Percentiles rank a stretch among this genome's conserved stretches.
phyloP scores from a whole-genome alignment of 2,888 invertebrate species.

The Oxycera nigricornis region DNA sequence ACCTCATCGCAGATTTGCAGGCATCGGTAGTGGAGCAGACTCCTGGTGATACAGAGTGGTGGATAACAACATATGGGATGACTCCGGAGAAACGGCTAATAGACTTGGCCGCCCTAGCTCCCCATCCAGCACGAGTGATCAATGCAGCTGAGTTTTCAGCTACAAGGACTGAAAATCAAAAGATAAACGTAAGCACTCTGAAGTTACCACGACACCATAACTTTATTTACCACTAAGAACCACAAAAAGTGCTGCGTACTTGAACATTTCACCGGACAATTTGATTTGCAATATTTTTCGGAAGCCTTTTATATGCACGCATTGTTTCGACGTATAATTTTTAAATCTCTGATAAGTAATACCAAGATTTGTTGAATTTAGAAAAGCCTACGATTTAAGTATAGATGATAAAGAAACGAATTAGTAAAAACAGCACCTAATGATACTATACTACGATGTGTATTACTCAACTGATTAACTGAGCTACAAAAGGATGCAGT shows the following conservation, averaged over 20 bases:
- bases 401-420: no score
- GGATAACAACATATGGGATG: constrained; percentile 73
- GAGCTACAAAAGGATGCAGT: no score
- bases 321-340: no score
- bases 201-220: not conserved
- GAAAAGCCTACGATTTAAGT: no score
- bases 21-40: constrained; percentile 66
- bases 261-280: no score
- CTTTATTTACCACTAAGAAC: not conserved
- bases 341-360: no score
- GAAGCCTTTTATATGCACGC: no score
- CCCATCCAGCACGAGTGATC: constrained; percentile 65
- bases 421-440: no score
- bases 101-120: constrained; percentile 63
- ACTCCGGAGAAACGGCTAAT: constrained; percentile 63
- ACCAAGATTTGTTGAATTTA: no score
- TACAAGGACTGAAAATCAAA: not conserved
- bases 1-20: constrained; percentile 67
- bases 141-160: not conserved
- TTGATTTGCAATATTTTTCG: no score
- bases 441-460: no score
- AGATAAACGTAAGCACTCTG: not conserved
- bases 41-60: constrained; percentile 71
- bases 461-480: no score
- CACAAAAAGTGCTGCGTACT: not conserved